Evolutionary conservation across 2,797 vertebrate genomes (phyloP).

Genomic region (Rhinella marina): DNA sequence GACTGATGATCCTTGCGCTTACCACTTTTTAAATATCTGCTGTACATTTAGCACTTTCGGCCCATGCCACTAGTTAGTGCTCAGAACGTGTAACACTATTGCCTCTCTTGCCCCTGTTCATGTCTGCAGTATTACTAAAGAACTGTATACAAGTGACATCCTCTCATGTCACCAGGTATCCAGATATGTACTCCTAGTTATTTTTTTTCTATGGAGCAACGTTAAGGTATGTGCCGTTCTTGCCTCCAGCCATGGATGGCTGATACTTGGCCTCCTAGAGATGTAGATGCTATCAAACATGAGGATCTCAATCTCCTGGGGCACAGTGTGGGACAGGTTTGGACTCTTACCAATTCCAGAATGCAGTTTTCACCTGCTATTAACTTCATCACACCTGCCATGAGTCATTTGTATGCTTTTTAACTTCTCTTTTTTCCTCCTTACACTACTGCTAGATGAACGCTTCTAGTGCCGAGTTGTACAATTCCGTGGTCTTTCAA

Average conservation of each 20-base stretch:
- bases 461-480: background rate
- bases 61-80: background rate
- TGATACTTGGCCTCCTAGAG: background rate
- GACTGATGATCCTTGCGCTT: background rate
- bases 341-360: background rate
- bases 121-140: background rate
- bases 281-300: background rate
- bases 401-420: background rate
- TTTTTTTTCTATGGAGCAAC: background rate
- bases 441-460: background rate
- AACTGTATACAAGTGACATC: background rate
- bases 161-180: background rate
- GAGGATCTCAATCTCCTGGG: background rate
- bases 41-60: slow-evolving; percentile 34
- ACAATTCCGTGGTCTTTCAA: slow-evolving; percentile 1
- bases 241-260: slow-evolving; percentile 8
- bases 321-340: background rate
- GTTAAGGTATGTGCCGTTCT: background rate
- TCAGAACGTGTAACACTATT: slow-evolving; percentile 7
- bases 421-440: background rate
- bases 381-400: background rate
- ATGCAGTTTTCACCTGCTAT: slow-evolving; percentile 18
- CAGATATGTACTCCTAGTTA: too few relatives aligned
- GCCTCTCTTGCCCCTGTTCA: background rate
- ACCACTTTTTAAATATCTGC: background rate